Evolutionary conservation across 2,797 vertebrate species (phyloP), one percentile per base, ranked within the genome.

Genomic region (Epinephelus coioides): DNA sequence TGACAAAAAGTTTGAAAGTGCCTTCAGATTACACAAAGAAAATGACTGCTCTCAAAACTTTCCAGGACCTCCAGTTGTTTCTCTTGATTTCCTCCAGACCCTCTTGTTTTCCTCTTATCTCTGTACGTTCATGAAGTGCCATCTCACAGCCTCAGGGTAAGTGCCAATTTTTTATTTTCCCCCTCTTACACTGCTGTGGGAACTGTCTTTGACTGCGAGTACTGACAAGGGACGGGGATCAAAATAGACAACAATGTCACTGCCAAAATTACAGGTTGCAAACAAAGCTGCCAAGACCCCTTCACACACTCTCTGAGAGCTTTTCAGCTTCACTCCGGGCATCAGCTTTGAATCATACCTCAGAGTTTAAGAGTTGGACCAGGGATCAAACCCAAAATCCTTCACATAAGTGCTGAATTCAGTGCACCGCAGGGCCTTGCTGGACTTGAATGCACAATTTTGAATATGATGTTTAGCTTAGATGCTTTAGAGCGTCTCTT

Each of bases 21-120:
- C 3, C 2, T 53, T 69, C 15, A 68, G 8, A 34, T 38, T 23
- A 25, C 46, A 13, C 2, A 2, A 49, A 57, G 14, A 27, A 50
- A 63, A 70, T 30, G 6, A 64, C 40, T 47, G 19, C 13, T 65
- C 19, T 78, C 19, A 21, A 38, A 69, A 53, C 23, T 63, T 71
- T 69, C 13, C 21, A 23, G 46, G 50, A 51, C 27, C 62, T 7
- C 6, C 5, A 44, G 17, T 38, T 54, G 2, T 47, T 47, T 57
- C 23, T 17, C 27, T 63, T 51, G 17, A 63, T 65, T 57, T 59
- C 40, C 65, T 63, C 43, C 30, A n/a, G 27, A 30, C 44, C 12
- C 23, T 38, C 54, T 61, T 70, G 61, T 71, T 84, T 80, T 63
- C 27, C 50, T 63, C n/a, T 71, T 13, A 17, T 66, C 60, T 61